These are phyloP conservation scores for Polia nebulosa DNA, from an alignment of 2,888 invertebrate species.

Conservation along the genomic window DNA sequence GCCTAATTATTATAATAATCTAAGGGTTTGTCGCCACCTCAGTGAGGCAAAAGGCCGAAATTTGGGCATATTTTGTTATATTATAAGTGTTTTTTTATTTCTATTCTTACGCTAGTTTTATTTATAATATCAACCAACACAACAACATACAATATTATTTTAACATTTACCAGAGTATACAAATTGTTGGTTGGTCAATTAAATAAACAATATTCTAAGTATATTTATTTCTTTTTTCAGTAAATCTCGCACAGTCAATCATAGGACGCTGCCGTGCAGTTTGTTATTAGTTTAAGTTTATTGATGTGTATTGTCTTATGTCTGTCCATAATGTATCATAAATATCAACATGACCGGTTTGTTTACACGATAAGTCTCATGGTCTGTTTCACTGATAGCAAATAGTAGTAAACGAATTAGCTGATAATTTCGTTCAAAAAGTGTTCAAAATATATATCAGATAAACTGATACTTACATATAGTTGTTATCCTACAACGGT, in stretches of 20 bases:
- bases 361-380: neutral
- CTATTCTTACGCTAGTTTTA: too few relatives aligned
- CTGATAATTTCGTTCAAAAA: neutral
- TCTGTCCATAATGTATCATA: conserved; percentile 18
- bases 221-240: conserved; percentile 51
- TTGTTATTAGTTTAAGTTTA: conserved; percentile 42
- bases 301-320: conserved; percentile 25
- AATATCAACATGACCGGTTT: neutral
- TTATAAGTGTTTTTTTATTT: too few relatives aligned
- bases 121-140: too few relatives aligned
- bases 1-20: too few relatives aligned
- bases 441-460: neutral
- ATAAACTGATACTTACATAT: neutral
- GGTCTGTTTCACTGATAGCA: neutral
- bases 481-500: neutral
- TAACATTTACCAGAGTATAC: too few relatives aligned
- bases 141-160: too few relatives aligned
- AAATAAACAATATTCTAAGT: conserved; percentile 14
- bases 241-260: conserved; percentile 43
- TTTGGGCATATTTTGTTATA: too few relatives aligned
- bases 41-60: too few relatives aligned
- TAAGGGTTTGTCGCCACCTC: too few relatives aligned
- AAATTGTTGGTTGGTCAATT: too few relatives aligned
- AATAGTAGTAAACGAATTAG: neutral
- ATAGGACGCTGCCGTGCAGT: conserved; percentile 48